A percentile compares a stretch with the other conserved stretches of the same genome.
Conservation (phyloP, 37 sponge, comb jelly and placozoan species). For the Axinella damicornis region DNA sequence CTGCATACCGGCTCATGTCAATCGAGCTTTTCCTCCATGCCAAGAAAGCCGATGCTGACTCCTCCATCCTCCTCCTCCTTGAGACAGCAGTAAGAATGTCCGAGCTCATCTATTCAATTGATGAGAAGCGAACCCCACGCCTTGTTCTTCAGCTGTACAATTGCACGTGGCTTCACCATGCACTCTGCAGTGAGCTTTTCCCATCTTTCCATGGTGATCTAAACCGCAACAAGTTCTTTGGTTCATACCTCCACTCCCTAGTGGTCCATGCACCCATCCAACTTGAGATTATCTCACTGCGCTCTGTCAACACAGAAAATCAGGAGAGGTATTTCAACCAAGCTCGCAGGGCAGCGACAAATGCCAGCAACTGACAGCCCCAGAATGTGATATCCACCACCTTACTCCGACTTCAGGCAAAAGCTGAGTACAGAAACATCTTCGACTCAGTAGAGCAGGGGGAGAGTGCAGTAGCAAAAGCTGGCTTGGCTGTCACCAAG, state of each 20-base stretch:
- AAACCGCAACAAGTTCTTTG: too few species aligned
- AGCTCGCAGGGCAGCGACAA: not conserved
- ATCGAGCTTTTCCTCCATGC: not conserved
- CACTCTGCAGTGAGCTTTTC: not conserved
- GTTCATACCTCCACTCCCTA: too few species aligned
- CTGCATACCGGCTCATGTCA: not conserved
- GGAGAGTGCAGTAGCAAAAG: too few species aligned
- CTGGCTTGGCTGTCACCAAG: too few species aligned
- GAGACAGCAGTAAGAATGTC: conserved; percentile 1
- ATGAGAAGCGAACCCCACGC: not conserved
- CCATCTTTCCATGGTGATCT: not conserved
- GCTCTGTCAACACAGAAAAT: conserved; percentile 20
- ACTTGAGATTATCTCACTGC: conserved; percentile 21
- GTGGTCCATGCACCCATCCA: conserved; percentile 16
- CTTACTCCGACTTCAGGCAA: conserved; percentile 14
- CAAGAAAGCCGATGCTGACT: not conserved
- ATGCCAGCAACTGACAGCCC: conserved; percentile 14
- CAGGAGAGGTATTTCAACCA: conserved; percentile 8
- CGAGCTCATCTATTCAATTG: not conserved
- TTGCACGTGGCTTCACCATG: conserved; percentile 2
- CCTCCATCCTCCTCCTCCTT: not conserved
- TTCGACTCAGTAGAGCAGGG: too few species aligned
- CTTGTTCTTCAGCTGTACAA: conserved; percentile 23
- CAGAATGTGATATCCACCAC: conserved; percentile 16
- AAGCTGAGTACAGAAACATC: too few species aligned